Conservation (phyloP, 2,888 invertebrate genomes). For the Torymus texanus region DNA sequence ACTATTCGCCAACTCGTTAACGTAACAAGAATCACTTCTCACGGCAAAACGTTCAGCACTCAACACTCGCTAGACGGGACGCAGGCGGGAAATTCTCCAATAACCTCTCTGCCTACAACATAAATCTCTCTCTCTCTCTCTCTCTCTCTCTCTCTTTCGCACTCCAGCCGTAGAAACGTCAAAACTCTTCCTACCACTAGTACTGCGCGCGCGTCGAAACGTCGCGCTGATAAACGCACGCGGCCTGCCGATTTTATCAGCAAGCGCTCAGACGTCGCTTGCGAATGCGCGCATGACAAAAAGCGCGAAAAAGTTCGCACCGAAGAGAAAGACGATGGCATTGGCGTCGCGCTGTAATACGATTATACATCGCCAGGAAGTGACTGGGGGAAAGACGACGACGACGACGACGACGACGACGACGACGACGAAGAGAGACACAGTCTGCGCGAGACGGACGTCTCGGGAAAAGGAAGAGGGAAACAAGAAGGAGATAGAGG, state of each 20-base stretch:
- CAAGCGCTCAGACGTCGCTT: background rate
- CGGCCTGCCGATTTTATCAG: no score
- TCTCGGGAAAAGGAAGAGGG: constrained; percentile 13
- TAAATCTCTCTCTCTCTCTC: no score
- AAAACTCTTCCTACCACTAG: no score
- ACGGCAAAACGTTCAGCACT: background rate
- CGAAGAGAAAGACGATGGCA: constrained; percentile 57
- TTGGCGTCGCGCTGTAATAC: constrained; percentile 62
- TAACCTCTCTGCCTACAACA: background rate
- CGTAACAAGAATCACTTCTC: no score
- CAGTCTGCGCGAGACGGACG: constrained; percentile 46
- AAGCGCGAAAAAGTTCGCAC: constrained; percentile 44
- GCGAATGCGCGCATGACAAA: background rate
- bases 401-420: no score
- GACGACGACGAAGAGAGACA: constrained; percentile 12
- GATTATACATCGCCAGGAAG: constrained; percentile 65
- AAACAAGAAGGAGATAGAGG: background rate
- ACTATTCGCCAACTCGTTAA: no score
- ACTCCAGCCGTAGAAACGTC: no score
- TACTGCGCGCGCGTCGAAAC: no score
- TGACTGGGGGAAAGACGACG: no score
- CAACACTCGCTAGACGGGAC: background rate
- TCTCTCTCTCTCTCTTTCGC: no score
- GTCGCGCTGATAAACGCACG: no score
- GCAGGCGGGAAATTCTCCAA: background rate